Evolutionary conservation across 2,797 vertebrate species (phyloP).

Genomic region (Kryptolebias ocellatus): DNA sequence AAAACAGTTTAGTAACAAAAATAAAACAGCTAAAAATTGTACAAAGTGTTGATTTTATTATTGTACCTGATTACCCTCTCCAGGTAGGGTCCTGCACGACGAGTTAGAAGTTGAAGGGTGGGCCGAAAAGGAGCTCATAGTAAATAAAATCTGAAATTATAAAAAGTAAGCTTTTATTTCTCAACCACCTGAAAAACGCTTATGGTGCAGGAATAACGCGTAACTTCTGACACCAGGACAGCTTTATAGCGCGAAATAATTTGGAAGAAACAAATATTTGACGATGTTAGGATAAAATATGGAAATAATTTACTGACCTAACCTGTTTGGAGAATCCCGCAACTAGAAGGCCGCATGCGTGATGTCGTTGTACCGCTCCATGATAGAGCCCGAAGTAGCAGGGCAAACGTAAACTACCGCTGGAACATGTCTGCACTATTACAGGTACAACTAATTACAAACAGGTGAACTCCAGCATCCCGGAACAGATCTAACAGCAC

Average conservation of each 20-base stretch:
- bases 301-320: no score
- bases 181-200: no score
- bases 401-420: neutral
- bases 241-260: no score
- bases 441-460: neutral
- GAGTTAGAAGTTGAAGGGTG: conserved; percentile 81
- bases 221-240: neutral
- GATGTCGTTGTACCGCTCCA: neutral
- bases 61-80: conserved; percentile 88
- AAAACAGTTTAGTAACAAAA: neutral
- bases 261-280: neutral
- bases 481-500: neutral
- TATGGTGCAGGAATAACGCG: no score
- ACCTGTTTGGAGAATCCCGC: neutral
- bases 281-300: neutral
- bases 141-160: conserved; percentile 69
- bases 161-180: neutral
- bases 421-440: neutral
- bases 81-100: conserved; percentile 83
- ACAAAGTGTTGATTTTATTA: no score
- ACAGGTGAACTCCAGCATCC: neutral
- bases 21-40: neutral
- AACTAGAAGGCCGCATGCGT: neutral
- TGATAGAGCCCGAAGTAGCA: neutral
- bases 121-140: conserved; percentile 87